Evolutionary conservation across 2,888 invertebrate species (phyloP), one percentile per base, ranked within the genome.

Genomic region (Plagiodera versicolora): DNA sequence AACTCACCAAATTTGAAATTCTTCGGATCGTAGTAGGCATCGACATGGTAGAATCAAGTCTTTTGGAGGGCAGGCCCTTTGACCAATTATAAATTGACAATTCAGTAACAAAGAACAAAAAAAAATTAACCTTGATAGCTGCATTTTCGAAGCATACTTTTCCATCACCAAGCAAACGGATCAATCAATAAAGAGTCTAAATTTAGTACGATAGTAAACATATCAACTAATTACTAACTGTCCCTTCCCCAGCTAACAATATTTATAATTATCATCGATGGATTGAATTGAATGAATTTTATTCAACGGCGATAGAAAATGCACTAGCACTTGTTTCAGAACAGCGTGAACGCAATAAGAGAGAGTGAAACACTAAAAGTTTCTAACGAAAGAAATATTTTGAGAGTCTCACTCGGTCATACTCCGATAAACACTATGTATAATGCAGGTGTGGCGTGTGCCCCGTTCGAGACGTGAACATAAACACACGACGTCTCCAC

Each of bases 1-100:
- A 24, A 54, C 75, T 81, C 82, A 92, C 94, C 94, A 94, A 82
- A 94, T 90, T 83, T 94, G 94, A 70, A 90, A 84, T 74, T 94
- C 92, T 74, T 89, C 88, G 72, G 87, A 86, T 49, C 90, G 85
- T 65, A 88, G 84, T 24, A 92, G 87, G 79, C 94, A 94, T 70
- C 92, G 86, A 77, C 94, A 94, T 19, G 94, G 94, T 59, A 90
- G 80, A 71, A 94, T 92, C 49, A 85, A 83, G 72, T 91, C 91
- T 63, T 91, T 88, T 20, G 87, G 83, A 20, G 94, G 93, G 77
- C 94, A 94, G 75, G 81, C 77, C 24, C 39, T 57, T 61, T 68
- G 63, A 3, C 60, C 68, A 30, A 16, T 44, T 49, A 54, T 56
- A 28, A 52, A 63, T 61, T 20, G 51, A 45, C 14, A 17, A 3